A percentile compares a stretch with the other conserved stretches of the same genome.
Evolutionary conservation across 2,888 invertebrate genomes (phyloP).

Genomic region (Odiellus spinosus): DNA sequence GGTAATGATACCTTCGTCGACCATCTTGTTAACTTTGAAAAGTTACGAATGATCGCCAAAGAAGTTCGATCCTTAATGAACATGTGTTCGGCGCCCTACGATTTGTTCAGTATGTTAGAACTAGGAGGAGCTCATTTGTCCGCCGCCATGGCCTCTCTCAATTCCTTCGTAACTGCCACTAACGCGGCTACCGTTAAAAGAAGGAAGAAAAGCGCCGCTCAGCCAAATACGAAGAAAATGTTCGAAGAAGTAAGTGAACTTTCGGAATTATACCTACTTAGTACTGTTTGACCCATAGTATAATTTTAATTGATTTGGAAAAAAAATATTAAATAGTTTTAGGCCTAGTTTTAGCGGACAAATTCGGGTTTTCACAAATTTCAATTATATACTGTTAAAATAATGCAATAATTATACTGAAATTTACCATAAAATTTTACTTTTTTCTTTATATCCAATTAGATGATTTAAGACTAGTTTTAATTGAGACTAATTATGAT

Average conservation of each 20-base stretch:
- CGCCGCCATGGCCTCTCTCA: constrained; percentile 71
- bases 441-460: too few species aligned
- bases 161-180: constrained; percentile 28
- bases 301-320: too few species aligned
- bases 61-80: constrained; percentile 44
- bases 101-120: constrained; percentile 66
- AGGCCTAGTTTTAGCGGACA: too few species aligned
- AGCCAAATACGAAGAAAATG: constrained; percentile 94
- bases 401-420: too few species aligned
- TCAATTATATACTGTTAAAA: too few species aligned
- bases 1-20: constrained; percentile 87
- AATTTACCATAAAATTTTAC: too few species aligned
- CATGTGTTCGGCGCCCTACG: constrained; percentile 30
- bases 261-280: too few species aligned
- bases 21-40: constrained; percentile 85
- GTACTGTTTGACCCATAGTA: too few species aligned
- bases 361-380: too few species aligned
- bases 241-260: constrained; percentile 67
- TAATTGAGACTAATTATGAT: too few species aligned
- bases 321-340: too few species aligned
- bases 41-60: constrained; percentile 93
- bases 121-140: constrained; percentile 72
- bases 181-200: constrained; percentile 60
- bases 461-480: too few species aligned
- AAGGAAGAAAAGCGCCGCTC: constrained; percentile 71